Conservation (phyloP, 2,888 invertebrate species). For the Ennomos fuscantarius region DNA sequence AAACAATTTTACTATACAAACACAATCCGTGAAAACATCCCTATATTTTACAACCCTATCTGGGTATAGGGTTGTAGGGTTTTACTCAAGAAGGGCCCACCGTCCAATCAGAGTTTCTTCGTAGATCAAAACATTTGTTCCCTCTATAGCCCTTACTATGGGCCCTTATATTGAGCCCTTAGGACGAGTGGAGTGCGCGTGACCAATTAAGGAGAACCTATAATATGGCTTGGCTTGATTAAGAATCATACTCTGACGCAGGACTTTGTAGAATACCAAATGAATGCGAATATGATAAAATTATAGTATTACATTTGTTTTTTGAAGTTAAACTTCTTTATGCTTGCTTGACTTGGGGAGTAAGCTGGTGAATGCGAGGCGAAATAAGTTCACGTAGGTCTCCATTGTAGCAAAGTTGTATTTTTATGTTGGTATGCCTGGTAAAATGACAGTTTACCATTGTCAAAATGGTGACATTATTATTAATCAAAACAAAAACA, state of each 20-base stretch:
- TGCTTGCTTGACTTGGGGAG: too few species aligned
- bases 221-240: conserved; percentile 16
- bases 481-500: too few species aligned
- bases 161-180: conserved; percentile 25
- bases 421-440: too few species aligned
- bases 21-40: background rate
- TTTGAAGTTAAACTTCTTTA: too few species aligned
- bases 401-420: too few species aligned
- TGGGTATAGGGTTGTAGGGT: background rate
- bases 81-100: conserved; percentile 12
- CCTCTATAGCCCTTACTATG: conserved; percentile 25
- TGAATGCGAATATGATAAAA: too few species aligned
- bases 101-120: conserved; percentile 31
- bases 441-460: too few species aligned
- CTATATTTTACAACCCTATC: background rate
- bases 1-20: background rate
- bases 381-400: too few species aligned
- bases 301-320: too few species aligned
- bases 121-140: conserved; percentile 44
- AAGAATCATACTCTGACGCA: conserved; percentile 2
- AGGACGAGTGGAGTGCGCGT: conserved; percentile 32
- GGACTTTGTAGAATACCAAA: too few species aligned
- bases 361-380: too few species aligned
- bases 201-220: conserved; percentile 36
- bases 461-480: too few species aligned